Percentiles rank a stretch among this genome's conserved stretches.
These are phyloP conservation scores for Ophion ellenae DNA, from an alignment of 2,888 invertebrate genomes.

Conservation along the genomic window DNA sequence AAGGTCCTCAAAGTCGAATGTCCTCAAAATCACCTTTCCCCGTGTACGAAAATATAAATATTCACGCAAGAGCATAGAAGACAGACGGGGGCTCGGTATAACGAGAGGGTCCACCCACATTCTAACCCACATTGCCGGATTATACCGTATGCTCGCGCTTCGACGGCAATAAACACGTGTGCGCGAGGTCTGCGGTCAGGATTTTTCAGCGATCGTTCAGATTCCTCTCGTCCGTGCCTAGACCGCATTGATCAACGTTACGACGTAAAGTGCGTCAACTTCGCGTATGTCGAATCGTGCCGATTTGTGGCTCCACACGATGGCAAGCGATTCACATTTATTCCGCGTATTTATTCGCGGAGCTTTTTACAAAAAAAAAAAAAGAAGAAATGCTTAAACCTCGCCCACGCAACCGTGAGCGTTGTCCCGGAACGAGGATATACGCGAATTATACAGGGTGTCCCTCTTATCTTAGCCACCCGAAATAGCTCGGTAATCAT, in stretches of 20 bases:
- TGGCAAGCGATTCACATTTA: constrained; percentile 4
- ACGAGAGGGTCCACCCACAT: constrained; percentile 77
- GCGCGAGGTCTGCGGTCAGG: constrained; percentile 17
- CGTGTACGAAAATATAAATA: constrained; percentile 1
- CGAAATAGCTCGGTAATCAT: too few relatives aligned
- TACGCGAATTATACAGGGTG: neutral
- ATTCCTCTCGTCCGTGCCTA: constrained; percentile 30
- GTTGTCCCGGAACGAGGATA: constrained; percentile 60
- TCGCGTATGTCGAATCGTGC: constrained; percentile 1
- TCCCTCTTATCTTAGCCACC: too few relatives aligned
- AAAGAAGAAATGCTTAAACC: constrained; percentile 12
- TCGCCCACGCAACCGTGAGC: constrained; percentile 62
- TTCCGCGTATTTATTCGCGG: constrained; percentile 26
- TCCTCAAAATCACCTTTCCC: neutral
- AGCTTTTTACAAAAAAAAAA: constrained; percentile 39
- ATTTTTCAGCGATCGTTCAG: constrained; percentile 48
- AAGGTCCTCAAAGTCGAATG: neutral
- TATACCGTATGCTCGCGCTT: constrained; percentile 70
- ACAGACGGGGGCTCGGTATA: constrained; percentile 59
- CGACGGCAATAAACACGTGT: constrained; percentile 51
- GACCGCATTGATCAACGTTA: constrained; percentile 2
- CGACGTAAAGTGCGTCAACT: neutral
- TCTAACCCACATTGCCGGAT: constrained; percentile 76
- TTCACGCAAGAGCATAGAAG: constrained; percentile 13
- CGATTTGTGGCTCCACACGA: neutral